Base-by-base conservation (phyloP, 2,888 invertebrate species). In the Lycophotia porphyrea region DNA sequence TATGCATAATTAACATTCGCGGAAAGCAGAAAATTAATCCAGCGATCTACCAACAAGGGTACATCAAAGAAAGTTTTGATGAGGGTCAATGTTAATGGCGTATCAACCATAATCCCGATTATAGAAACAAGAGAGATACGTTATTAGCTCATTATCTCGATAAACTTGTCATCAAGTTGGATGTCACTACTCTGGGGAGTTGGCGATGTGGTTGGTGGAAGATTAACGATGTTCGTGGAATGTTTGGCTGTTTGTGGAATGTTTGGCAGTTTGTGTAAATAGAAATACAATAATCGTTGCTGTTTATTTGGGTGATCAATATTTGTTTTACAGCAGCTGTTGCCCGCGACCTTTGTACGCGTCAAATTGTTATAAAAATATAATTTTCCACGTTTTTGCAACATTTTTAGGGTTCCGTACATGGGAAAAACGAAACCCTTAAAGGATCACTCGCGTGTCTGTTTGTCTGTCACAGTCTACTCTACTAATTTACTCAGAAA, bases 41-140 rank as follows among this genome's bases (percentile, higher is more conserved):
- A 70, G 77, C 74, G 70, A 76, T 77, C 81, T 87, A 85, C 84
- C 84, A 88, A 90, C 90, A 85, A 87, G 90, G 89, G 87, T 87
- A 85, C 69, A 89, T 91, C 89, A 91, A 91, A 91, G 91, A 92
- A 93, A 92, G 85, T 92, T 92, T 90, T 93, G 93, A 93, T 90
- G 88, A 93, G 93, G 93, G 93, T 93, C 92, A 91, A 88, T 90
- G 88, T 90, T 93, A 91, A 92, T 92, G 87, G 91, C 87, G 83
- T 83, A 83, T 86, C 84, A 68, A 79, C 72, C 88, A 88, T 90
- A 88, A 87, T 87, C 84, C 81, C 39, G 84, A 89, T 87, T 86
- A 84, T 84, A 80, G 81, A 79, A 83, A 79, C 84, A 76, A 77
- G 76, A 74, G 66, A 80, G 74, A 85, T 85, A 78, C 78, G 78